Conservation (phyloP, 2,797 vertebrate genomes). For the Psittacula derbiana region DNA sequence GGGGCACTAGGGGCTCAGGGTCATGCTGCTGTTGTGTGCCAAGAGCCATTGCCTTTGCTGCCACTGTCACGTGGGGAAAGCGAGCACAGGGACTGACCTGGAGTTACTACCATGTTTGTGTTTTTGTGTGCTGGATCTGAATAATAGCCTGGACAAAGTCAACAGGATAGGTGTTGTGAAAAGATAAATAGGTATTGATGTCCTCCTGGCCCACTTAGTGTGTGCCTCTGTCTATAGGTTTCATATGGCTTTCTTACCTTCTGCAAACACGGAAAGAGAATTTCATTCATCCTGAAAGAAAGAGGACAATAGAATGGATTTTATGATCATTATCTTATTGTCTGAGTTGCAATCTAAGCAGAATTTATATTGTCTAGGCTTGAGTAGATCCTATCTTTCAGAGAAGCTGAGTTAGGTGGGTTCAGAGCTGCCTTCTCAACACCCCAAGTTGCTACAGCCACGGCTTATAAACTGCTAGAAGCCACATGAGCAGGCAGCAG, state of each 20-base stretch:
- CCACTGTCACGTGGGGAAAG: fast-evolving
- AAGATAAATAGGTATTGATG: fast-evolving
- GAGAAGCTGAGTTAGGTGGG: not conserved
- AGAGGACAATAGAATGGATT: not conserved
- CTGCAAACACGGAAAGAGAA: not conserved
- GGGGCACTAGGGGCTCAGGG: fast-evolving
- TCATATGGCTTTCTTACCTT: not conserved
- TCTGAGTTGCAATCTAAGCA: not conserved
- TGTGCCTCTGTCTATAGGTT: not conserved
- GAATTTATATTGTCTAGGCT: not conserved
- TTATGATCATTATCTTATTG: not conserved
- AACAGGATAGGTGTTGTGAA: not conserved
- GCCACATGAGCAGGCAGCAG: not conserved
- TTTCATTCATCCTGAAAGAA: not conserved
- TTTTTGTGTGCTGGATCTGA: not conserved
- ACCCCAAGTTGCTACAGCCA: fast-evolving
- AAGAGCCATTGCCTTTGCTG: not conserved
- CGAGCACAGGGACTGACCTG: fast-evolving
- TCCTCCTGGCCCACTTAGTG: fast-evolving
- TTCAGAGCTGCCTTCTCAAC: not conserved
- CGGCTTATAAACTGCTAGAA: fast-evolving
- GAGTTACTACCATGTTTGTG: fast-evolving
- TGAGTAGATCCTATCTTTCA: fast-evolving
- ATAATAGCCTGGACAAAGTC: not conserved
- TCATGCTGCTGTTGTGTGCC: fast-evolving